Evolutionary conservation across 2,113 vertebrate species (phyloP).

Genomic region (Spermophilus dauricus): DNA sequence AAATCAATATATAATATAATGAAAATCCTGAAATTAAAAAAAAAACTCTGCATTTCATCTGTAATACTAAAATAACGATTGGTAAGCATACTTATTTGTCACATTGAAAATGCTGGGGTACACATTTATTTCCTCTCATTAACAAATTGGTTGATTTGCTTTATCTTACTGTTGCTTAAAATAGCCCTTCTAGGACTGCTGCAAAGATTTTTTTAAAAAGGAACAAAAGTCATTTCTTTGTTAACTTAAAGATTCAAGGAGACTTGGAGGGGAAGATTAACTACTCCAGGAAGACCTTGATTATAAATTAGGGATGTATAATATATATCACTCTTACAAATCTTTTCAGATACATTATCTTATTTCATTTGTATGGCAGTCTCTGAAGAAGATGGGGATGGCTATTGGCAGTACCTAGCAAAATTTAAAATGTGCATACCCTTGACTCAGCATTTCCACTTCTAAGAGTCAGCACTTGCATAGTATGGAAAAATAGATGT

Average conservation of each 20-base stretch:
- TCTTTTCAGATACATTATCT: not conserved
- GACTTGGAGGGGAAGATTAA: not conserved
- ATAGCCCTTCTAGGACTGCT: conserved; percentile 40
- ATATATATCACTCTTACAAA: not conserved
- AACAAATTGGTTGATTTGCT: conserved; percentile 33
- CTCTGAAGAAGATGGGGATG: not conserved
- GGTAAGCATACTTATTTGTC: conserved; percentile 31
- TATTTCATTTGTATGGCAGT: not conserved
- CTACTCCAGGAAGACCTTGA: not conserved
- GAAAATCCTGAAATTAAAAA: conserved; percentile 42
- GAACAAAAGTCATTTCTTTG: conserved; percentile 32
- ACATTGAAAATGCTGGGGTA: not conserved
- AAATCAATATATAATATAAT: conserved; percentile 74
- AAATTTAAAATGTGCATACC: not conserved
- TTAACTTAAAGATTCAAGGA: conserved; percentile 52
- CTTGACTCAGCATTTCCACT: conserved; percentile 46
- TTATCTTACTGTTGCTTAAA: conserved; percentile 50
- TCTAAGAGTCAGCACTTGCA: not conserved
- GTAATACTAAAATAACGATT: conserved; percentile 37
- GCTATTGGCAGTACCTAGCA: not conserved
- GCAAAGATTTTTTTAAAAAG: conserved; percentile 21
- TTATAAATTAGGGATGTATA: not conserved
- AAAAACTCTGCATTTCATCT: not conserved
- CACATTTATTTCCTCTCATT: conserved; percentile 43
- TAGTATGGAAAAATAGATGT: not conserved